phyloP scores from a whole-genome alignment of 1,140 invertebrate genomes.

The Drosophila aff. region DNA sequence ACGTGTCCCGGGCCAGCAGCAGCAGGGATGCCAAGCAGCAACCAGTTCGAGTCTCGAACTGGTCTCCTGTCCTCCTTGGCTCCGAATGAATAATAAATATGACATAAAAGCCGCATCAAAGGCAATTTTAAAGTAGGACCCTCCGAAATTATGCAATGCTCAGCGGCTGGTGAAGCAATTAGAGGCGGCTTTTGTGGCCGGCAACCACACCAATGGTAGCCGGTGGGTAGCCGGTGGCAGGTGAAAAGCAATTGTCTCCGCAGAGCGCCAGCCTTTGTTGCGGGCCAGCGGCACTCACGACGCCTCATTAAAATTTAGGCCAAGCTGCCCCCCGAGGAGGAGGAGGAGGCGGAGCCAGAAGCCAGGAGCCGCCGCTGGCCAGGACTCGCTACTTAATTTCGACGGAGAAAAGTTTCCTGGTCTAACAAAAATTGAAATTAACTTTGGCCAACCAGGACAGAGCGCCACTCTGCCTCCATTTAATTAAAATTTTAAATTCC shows the following conservation, averaged over 20 bases:
- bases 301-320: conserved; percentile 83
- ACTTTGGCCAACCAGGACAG: conserved; percentile 61
- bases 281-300: conserved; percentile 59
- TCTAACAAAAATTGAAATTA: conserved; percentile 79
- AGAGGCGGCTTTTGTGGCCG: conserved; percentile 48
- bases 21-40: conserved; percentile 6
- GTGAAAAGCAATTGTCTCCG: conserved; percentile 82
- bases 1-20: conserved; percentile 44
- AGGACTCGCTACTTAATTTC: conserved; percentile 58
- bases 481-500: conserved; percentile 67
- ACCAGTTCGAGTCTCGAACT: background rate
- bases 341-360: background rate
- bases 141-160: conserved; percentile 74
- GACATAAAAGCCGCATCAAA: conserved; percentile 81
- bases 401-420: conserved; percentile 56
- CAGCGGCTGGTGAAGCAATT: conserved; percentile 64
- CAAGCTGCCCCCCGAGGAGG: conserved; percentile 35
- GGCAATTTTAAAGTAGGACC: conserved; percentile 66
- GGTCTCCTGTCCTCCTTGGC: background rate
- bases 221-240: conserved; percentile 55
- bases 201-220: conserved; percentile 57
- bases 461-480: conserved; percentile 35
- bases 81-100: conserved; percentile 77
- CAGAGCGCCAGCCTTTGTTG: conserved; percentile 64
- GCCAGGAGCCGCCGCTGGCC: conserved; percentile 33